These are phyloP conservation scores for Bombus sibiricus DNA, from an alignment of 1,140 invertebrate species.

Conservation along the genomic window DNA sequence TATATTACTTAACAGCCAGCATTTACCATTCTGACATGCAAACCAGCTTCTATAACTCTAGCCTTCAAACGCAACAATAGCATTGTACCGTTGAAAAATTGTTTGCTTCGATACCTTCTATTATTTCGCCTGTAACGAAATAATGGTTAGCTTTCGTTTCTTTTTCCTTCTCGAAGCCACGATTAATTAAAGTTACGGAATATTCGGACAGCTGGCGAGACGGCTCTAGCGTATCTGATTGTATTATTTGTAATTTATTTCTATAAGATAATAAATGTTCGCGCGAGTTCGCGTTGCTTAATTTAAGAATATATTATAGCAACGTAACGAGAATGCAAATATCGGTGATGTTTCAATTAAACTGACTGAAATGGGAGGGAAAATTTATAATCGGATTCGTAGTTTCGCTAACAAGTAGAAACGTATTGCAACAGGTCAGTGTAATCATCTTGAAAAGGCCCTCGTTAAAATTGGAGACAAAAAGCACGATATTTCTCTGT, in stretches of 20 bases:
- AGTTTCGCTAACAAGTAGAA: neutral
- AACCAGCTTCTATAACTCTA: neutral
- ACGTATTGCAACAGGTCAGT: neutral
- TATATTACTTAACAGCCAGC: neutral
- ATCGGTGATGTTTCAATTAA: conserved; percentile 3
- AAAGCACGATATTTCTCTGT: no score
- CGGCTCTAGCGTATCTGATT: no score
- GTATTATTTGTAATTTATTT: no score
- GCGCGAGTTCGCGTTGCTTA: no score
- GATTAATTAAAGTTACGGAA: neutral
- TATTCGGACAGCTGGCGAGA: no score
- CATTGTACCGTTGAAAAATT: neutral
- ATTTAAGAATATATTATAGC: neutral
- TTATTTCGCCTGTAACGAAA: neutral
- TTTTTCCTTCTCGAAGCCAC: neutral
- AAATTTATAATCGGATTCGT: neutral
- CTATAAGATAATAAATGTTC: neutral
- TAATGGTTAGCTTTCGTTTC: neutral
- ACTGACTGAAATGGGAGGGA: neutral
- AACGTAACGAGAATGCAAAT: neutral
- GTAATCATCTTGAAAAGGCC: no score
- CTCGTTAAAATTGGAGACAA: no score
- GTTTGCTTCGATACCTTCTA: neutral
- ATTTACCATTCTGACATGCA: neutral
- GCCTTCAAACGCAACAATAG: neutral